phyloP scores from a whole-genome alignment of 53 echinoderm and acorn worm species.

The Stichopus horrens region DNA sequence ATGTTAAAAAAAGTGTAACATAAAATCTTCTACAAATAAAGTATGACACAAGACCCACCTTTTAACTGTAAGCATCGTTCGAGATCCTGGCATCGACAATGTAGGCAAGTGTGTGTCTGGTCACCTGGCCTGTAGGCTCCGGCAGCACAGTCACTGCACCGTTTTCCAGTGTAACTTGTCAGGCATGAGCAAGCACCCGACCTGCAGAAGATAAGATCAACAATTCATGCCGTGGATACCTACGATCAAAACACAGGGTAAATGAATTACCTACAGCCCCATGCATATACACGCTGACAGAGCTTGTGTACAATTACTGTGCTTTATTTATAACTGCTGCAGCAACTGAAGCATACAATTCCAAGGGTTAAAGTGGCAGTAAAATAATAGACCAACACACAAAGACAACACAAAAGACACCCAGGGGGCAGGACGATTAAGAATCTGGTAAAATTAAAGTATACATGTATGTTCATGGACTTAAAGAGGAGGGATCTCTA shows the following conservation, averaged over 20 bases:
- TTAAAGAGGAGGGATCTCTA: no score
- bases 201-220: not conserved
- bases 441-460: no score
- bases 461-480: no score
- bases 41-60: not conserved
- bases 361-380: not conserved
- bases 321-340: not conserved
- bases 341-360: not conserved
- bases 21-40: not conserved
- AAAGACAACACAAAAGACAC: not conserved
- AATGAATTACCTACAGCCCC: not conserved
- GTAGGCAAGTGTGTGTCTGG: not conserved
- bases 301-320: not conserved
- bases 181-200: conserved; percentile 10
- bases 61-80: conserved; percentile 27
- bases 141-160: not conserved
- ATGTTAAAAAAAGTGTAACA: not conserved
- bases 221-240: not conserved
- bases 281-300: not conserved
- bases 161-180: conserved; percentile 6
- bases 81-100: conserved; percentile 5
- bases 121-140: not conserved
- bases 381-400: not conserved
- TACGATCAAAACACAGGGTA: not conserved
- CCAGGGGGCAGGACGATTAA: no score